Conservation (phyloP, 2,113 vertebrate species). For the Elanoides forficatus region DNA sequence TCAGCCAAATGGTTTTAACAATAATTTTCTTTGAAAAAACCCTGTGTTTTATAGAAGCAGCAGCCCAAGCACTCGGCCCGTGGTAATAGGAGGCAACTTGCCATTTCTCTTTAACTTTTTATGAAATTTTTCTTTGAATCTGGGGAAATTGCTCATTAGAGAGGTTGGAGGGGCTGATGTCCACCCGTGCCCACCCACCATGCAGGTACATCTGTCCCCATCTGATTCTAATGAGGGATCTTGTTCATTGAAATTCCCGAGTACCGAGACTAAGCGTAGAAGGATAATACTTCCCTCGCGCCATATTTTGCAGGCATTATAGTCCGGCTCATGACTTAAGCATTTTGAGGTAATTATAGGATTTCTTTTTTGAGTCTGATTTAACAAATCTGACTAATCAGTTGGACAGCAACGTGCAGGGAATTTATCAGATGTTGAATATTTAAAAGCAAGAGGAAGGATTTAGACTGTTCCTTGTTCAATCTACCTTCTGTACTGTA, state of each 20-base stretch:
- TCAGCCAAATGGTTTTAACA: conserved; percentile 58
- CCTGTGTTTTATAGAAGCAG: conserved; percentile 40
- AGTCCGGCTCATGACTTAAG: neutral
- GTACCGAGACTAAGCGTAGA: neutral
- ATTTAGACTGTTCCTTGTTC: neutral
- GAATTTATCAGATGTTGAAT: neutral
- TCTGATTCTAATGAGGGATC: conserved; percentile 17
- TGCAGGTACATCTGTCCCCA: neutral
- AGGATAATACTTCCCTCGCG: neutral
- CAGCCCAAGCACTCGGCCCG: neutral
- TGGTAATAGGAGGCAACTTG: conserved; percentile 32
- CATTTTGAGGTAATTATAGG: neutral
- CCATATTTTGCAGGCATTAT: neutral
- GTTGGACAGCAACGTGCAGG: neutral
- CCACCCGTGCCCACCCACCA: neutral
- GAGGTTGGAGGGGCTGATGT: neutral
- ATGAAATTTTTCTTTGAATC: conserved; percentile 52
- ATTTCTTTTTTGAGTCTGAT: neutral
- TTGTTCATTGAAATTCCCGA: neutral
- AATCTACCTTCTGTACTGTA: neutral
- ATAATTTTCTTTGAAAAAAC: conserved; percentile 51
- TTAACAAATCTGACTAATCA: neutral
- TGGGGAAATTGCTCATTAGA: conserved; percentile 60
- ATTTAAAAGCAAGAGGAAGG: neutral
- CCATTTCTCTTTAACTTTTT: conserved; percentile 56